Conservation (phyloP, 2,888 invertebrate species). For the Tinea pellionella region DNA sequence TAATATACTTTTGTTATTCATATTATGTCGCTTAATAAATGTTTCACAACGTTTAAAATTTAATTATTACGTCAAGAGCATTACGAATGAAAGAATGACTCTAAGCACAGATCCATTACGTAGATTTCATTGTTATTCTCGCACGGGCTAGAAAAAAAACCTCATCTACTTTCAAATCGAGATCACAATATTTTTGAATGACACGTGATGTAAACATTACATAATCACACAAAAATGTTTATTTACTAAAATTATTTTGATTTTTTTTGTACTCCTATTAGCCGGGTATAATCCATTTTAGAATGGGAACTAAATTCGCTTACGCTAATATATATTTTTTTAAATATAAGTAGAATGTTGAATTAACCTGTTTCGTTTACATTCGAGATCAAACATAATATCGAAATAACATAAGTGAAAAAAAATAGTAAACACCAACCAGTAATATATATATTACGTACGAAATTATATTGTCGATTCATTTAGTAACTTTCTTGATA, state of each 20-base stretch:
- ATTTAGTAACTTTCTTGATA: conserved; percentile 11
- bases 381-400: no score
- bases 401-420: no score
- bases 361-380: no score
- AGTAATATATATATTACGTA: conserved; percentile 4
- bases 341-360: no score
- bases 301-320: no score
- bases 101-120: conserved; percentile 7
- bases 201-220: conserved; percentile 11
- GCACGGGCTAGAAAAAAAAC: background rate
- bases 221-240: background rate
- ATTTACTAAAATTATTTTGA: background rate
- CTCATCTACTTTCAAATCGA: conserved; percentile 9
- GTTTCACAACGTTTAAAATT: conserved; percentile 7
- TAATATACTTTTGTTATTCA: background rate
- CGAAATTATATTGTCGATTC: conserved; percentile 1
- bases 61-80: conserved; percentile 6
- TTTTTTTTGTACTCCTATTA: no score
- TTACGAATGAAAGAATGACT: background rate
- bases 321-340: no score
- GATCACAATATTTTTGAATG: conserved; percentile 6
- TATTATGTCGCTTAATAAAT: conserved; percentile 2
- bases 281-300: no score
- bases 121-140: background rate
- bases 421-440: no score